Evolutionary conservation across 2,113 vertebrate species (phyloP).

Genomic region (Hypomesus transpacificus): DNA sequence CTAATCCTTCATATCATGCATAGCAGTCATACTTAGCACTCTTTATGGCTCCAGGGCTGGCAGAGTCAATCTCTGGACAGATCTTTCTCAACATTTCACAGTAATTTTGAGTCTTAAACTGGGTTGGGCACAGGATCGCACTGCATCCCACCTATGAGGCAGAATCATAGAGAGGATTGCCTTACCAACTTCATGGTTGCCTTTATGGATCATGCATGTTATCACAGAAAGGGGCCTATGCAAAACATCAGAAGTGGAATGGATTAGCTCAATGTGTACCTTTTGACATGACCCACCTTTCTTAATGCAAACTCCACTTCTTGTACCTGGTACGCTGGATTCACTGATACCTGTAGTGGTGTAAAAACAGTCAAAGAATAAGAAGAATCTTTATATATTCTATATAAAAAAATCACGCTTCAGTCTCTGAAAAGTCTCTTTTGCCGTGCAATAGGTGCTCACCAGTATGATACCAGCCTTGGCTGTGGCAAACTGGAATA

Average conservation of each 20-base stretch:
- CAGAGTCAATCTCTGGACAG: slow-evolving; percentile 84
- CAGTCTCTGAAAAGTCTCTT: not conserved
- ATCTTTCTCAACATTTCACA: slow-evolving; percentile 82
- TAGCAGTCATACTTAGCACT: slow-evolving; percentile 76
- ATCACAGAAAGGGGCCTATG: no score
- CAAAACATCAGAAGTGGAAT: not conserved
- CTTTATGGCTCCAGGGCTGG: slow-evolving; percentile 76
- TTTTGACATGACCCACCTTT: slow-evolving; percentile 69
- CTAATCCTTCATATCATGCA: no score
- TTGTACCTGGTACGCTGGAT: slow-evolving; percentile 84
- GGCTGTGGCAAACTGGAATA: slow-evolving; percentile 88
- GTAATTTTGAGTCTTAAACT: slow-evolving; percentile 87
- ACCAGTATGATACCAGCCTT: slow-evolving; percentile 92
- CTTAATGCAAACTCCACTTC: slow-evolving; percentile 81
- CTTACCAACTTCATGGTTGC: not conserved
- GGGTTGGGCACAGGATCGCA: slow-evolving; percentile 80
- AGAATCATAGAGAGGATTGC: not conserved
- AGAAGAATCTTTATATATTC: not conserved
- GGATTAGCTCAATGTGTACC: not conserved
- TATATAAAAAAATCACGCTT: no score
- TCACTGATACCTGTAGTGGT: slow-evolving; percentile 81
- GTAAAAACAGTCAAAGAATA: not conserved
- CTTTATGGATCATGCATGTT: no score
- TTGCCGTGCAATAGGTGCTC: slow-evolving; percentile 45
- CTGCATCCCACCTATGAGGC: slow-evolving; percentile 83